Evolutionary conservation across 2,797 vertebrate species (phyloP), one percentile per base, ranked within the genome.

Genomic region (Parotocinclus haroldoi): DNA sequence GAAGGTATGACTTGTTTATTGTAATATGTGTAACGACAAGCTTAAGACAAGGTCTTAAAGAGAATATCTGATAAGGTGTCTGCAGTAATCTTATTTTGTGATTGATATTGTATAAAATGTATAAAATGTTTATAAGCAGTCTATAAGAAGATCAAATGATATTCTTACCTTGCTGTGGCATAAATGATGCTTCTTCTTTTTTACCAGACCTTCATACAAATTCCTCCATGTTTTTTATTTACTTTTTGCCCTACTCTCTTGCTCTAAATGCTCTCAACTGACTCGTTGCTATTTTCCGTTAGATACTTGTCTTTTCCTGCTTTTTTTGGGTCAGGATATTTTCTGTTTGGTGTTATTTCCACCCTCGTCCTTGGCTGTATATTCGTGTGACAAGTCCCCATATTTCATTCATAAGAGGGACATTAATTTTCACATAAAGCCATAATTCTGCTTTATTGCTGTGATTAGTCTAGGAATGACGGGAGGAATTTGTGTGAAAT

Each of bases 391-490:
- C 58, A 48, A 42, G 58, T 57, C 7, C 53, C 56, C 52, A 52
- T 78, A 71, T 71, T 78, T 79, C 66, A 65, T 69, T 50, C 57
- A 40, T 71, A 78, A 77, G 68, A 68, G 60, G 65, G 44, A 40
- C 57, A 75, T 78, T 72, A 51, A 76, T 78, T 76, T 58, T 64
- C 18, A 48, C 61, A 73, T 66, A 65, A 79, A 75, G 66, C 40
- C 7, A 53, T 73, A 73, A 69, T 71, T 78, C 42, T 64, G 55
- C 58, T 76, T 73, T 78, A 75, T 67, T 62, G 49, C 69, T 18
- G 55, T 63, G 68, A 66, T 76, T 76, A 66, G 69, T 58, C 55
- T 39, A 55, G 64, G 65, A 68, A 66, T 74, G 66, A 65, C 63
- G 71, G 65, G 45, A 56, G 57, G 66, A 61, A 63, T 71, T 54